Evolutionary conservation across 2,113 vertebrate genomes (phyloP).

Genomic region (Ciconia maguari): DNA sequence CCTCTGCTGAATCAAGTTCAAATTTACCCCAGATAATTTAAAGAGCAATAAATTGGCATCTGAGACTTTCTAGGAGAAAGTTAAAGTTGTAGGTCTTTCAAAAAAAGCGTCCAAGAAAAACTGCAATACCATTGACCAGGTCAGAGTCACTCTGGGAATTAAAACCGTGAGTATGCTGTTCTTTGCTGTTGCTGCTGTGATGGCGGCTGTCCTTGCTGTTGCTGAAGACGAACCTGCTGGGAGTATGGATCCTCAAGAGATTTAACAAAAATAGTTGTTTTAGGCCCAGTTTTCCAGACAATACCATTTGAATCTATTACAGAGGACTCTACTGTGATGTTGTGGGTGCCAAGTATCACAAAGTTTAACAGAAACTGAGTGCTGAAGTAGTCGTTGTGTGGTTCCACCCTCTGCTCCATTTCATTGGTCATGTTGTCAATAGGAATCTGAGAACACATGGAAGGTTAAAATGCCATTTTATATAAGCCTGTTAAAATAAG

Average conservation of each 20-base stretch:
- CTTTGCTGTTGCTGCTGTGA: conserved; percentile 77
- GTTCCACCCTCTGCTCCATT: conserved; percentile 94
- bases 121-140: not conserved
- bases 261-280: conserved; percentile 88
- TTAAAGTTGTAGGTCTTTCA: not conserved
- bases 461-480: not conserved
- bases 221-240: conserved; percentile 89
- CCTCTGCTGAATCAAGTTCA: not conserved
- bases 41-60: not conserved
- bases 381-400: conserved; percentile 99
- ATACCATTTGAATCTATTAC: conserved; percentile 91
- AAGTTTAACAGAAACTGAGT: conserved; percentile 97
- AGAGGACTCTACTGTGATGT: conserved; percentile 92
- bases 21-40: not conserved
- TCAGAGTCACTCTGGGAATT: not conserved
- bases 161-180: conserved; percentile 76
- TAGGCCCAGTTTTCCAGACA: conserved; percentile 93
- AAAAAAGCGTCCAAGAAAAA: not conserved
- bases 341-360: conserved; percentile 88
- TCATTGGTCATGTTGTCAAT: conserved; percentile 89
- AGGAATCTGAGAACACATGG: conserved; percentile 78
- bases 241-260: conserved; percentile 94
- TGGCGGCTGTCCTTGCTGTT: conserved; percentile 78
- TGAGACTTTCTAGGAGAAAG: not conserved
- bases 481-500: not conserved